A percentile compares a stretch with the other conserved stretches of the same genome.
These are phyloP conservation scores for Phymatocera aterrima DNA, from an alignment of 2,888 invertebrate species.

Conservation along the genomic window DNA sequence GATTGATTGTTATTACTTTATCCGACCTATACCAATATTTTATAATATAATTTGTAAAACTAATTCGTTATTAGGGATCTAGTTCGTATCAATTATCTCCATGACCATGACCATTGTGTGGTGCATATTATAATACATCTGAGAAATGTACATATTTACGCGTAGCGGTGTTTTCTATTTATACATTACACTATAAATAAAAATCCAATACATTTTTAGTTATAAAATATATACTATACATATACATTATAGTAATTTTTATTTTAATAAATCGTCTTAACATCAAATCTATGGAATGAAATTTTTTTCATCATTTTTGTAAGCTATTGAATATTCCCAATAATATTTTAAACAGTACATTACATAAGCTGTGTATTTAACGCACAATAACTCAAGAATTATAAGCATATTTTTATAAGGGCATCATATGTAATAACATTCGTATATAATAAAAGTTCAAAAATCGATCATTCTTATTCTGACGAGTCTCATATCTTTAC, in stretches of 20 bases:
- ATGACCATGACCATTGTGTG: slow-evolving; percentile 34
- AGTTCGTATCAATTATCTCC: slow-evolving; percentile 23
- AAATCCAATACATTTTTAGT: not conserved
- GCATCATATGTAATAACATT: slow-evolving; percentile 38
- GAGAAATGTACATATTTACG: not conserved
- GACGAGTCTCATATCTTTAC: too few species aligned
- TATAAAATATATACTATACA: not conserved
- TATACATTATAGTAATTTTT: slow-evolving; percentile 15
- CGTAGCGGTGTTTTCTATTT: not conserved
- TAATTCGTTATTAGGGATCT: slow-evolving; percentile 21
- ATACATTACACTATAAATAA: not conserved
- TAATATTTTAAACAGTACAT: slow-evolving; percentile 7
- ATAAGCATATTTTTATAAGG: slow-evolving; percentile 38
- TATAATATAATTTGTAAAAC: too few species aligned
- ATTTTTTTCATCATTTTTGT: not conserved
- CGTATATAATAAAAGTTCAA: slow-evolving; percentile 9
- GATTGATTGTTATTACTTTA: slow-evolving; percentile 38
- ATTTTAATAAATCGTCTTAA: slow-evolving; percentile 7
- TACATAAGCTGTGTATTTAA: slow-evolving; percentile 14
- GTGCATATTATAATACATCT: not conserved
- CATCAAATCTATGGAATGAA: slow-evolving; percentile 11
- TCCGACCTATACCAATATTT: not conserved
- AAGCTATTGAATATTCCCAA: slow-evolving; percentile 11
- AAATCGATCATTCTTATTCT: not conserved
- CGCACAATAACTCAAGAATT: slow-evolving; percentile 22